Evolutionary conservation across 2,113 vertebrate genomes (phyloP), one percentile per base, ranked within the genome.

Genomic region (Eublepharis macularius): DNA sequence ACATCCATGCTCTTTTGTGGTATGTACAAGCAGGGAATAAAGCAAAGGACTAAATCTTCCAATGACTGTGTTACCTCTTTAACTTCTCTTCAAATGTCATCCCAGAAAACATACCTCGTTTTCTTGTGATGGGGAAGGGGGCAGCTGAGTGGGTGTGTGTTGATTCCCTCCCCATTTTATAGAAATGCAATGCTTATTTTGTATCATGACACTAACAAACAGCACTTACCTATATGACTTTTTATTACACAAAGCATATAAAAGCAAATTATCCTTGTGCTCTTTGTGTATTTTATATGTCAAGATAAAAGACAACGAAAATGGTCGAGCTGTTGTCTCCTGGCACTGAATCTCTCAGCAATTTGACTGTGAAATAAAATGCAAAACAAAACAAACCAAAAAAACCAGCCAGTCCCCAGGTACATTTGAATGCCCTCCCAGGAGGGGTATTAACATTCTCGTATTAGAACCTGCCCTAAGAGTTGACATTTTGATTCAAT

Each of bases 401-500:
- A n/a, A 19, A 82, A 63, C 26, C 60, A 63, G 26, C 26, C 60
- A 26, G 36, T 83, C 88, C 66, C 70, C 54, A 60, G 34, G 63
- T 9, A 81, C 80, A n/a, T 76, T 68, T 85, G 83, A 93, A 78
- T 32, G 34, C 80, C 54, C 4, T 88, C 73, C 91, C 80, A 51
- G 6, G 16, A 32, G 41, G 16, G 51, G 2, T 12, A 78, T 76
- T 36, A 29, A 60, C n/a, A 43, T 89, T 80, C 82, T 88, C 69
- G 90, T 51, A 19, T 81, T 87, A 88, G 80, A 90, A 39, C 13
- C 89, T 73, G 82, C 49, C 51, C 34, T 91, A 92, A 82, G 85
- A 86, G 83, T 24, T 85, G 63, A 84, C 45, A 4, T 75, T 91
- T 91, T 92, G 83, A 87, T 89, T 90, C 45, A 87, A 12, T 26